Conservation (phyloP, 1,140 invertebrate genomes). For the Cotesia glomerata region DNA sequence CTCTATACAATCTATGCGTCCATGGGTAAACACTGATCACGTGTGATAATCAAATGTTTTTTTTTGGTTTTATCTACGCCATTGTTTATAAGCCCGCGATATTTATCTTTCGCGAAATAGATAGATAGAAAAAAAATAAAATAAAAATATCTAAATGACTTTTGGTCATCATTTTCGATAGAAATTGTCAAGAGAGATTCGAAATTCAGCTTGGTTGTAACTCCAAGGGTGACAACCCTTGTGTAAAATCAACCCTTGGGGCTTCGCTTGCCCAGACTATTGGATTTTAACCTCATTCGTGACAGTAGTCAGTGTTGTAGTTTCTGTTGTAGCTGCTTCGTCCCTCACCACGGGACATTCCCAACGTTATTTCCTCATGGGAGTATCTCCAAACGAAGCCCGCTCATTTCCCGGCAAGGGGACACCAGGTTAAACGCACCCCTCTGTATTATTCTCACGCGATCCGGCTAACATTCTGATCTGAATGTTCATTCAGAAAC, state of each 20-base stretch:
- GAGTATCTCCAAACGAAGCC: background rate
- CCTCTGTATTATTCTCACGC: no score
- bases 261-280: conserved; percentile 47
- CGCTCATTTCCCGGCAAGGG: no score
- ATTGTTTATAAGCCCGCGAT: background rate
- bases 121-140: background rate
- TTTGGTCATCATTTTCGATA: background rate
- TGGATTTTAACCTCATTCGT: conserved; percentile 59
- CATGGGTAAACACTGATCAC: conserved; percentile 15
- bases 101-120: background rate
- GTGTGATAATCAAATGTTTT: conserved; percentile 12
- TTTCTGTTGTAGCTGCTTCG: conserved; percentile 11
- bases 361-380: conserved; percentile 44
- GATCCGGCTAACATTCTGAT: no score
- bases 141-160: background rate
- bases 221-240: conserved; percentile 37
- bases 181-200: conserved; percentile 45
- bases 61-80: background rate
- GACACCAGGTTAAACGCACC: no score
- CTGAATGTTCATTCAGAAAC: no score
- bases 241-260: conserved; percentile 19
- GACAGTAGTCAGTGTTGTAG: conserved; percentile 29
- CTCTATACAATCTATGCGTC: background rate
- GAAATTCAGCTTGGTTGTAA: conserved; percentile 54
- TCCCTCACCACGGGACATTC: conserved; percentile 43